A percentile compares a stretch with the other conserved stretches of the same genome.
phyloP scores from a whole-genome alignment of 2,888 invertebrate genomes.

The Arrhopalites spinosus region DNA sequence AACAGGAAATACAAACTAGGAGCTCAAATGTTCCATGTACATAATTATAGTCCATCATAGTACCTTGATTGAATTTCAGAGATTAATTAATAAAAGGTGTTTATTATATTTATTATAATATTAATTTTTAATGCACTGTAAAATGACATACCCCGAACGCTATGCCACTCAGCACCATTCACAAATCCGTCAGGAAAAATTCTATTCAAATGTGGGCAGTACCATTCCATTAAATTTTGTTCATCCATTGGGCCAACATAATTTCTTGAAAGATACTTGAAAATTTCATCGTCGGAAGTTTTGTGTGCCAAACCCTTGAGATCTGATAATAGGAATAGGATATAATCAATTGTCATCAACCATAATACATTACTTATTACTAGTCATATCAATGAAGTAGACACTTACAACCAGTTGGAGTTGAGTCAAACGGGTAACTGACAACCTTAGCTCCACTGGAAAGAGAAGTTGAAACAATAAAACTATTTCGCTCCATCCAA shows the following conservation, averaged over 20 bases:
- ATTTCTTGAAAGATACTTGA: conserved; percentile 45
- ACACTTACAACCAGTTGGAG: conserved; percentile 36
- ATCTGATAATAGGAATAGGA: no score
- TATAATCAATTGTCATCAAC: no score
- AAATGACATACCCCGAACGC: conserved; percentile 58
- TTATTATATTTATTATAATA: no score
- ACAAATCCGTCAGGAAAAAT: conserved; percentile 62
- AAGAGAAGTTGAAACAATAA: conserved; percentile 48
- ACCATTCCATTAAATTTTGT: conserved; percentile 31
- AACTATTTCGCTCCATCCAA: conserved; percentile 49
- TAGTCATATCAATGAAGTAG: background rate
- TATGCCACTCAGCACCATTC: conserved; percentile 66
- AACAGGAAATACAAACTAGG: conserved; percentile 65
- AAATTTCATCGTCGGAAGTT: conserved; percentile 51
- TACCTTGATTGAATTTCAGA: conserved; percentile 60
- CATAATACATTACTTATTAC: no score
- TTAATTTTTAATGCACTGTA: background rate
- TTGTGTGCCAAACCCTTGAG: conserved; percentile 32
- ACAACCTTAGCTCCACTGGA: conserved; percentile 48
- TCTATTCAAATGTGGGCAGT: conserved; percentile 44
- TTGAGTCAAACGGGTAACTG: conserved; percentile 48
- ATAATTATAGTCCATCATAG: conserved; percentile 69
- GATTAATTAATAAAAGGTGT: background rate
- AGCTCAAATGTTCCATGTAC: conserved; percentile 64
- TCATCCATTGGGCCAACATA: conserved; percentile 40